These are phyloP conservation scores for Kudoa iwatai DNA, from an alignment of 30 jellyfish, hydroid and myxozoan genomes.

Conservation along the genomic window DNA sequence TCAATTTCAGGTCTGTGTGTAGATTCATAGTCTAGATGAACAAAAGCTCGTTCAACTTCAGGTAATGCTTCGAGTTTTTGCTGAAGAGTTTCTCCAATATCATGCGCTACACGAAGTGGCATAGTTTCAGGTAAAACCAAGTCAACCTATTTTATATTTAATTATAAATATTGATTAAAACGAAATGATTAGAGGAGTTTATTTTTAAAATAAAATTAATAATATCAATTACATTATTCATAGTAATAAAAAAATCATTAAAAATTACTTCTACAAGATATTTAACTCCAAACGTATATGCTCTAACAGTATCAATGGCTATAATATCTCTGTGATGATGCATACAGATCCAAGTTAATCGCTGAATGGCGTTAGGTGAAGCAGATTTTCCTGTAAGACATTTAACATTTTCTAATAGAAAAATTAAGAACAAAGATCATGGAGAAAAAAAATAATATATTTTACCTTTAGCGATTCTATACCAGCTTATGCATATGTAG, in stretches of 20 bases:
- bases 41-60: slow-evolving; percentile 24
- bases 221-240: too few species aligned
- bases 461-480: slow-evolving; percentile 5
- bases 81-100: slow-evolving; percentile 26
- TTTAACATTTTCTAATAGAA: not conserved
- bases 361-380: slow-evolving; percentile 15
- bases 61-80: slow-evolving; percentile 9
- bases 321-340: slow-evolving; percentile 13
- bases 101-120: slow-evolving; percentile 17
- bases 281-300: slow-evolving; percentile 10
- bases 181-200: too few species aligned
- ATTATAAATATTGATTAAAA: too few species aligned
- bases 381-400: slow-evolving; percentile 19
- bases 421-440: too few species aligned
- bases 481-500: slow-evolving; percentile 15
- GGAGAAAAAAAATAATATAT: not conserved
- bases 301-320: slow-evolving; percentile 12
- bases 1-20: slow-evolving; percentile 11
- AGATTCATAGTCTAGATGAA: slow-evolving; percentile 24
- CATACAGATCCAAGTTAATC: slow-evolving; percentile 16
- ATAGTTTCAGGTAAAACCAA: slow-evolving; percentile 13
- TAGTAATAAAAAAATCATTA: too few species aligned
- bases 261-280: slow-evolving; percentile 21
- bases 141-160: slow-evolving; percentile 8
- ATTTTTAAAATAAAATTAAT: too few species aligned